A percentile compares a stretch with the other conserved stretches of the same genome.
Conservation (phyloP, 2,888 invertebrate species). For the Nomada flava region DNA sequence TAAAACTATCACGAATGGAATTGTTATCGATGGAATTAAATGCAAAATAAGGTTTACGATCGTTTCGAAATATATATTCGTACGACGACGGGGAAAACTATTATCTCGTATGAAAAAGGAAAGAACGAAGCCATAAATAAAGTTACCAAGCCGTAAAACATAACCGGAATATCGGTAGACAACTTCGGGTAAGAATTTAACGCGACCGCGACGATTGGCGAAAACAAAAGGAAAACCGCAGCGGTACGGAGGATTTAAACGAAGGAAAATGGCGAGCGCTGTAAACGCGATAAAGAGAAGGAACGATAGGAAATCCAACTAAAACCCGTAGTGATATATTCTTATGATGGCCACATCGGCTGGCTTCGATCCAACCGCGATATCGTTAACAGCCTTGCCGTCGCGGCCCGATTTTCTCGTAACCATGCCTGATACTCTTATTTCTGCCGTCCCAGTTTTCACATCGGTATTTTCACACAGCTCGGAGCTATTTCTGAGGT, state of each 20-base stretch:
- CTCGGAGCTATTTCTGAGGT: conserved; percentile 19
- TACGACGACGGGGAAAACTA: too few relatives aligned
- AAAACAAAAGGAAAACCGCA: conserved; percentile 15
- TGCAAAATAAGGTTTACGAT: too few relatives aligned
- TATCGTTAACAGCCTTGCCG: conserved; percentile 68
- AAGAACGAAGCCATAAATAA: too few relatives aligned
- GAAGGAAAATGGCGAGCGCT: conserved; percentile 23
- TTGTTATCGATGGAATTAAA: neutral
- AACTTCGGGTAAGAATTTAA: conserved; percentile 1
- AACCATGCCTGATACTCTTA: conserved; percentile 36
- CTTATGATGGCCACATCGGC: conserved; percentile 59
- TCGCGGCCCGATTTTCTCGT: conserved; percentile 66
- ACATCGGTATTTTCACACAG: neutral
- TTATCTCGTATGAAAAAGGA: too few relatives aligned
- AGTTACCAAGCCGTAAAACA: neutral
- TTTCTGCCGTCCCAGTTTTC: conserved; percentile 47
- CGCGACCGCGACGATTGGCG: neutral
- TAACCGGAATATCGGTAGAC: neutral
- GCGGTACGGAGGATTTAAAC: conserved; percentile 18
- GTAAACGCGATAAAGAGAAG: conserved; percentile 29
- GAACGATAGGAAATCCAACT: conserved; percentile 42
- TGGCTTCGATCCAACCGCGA: conserved; percentile 69
- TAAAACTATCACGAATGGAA: neutral
- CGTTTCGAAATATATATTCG: too few relatives aligned
- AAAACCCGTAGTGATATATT: conserved; percentile 54